Percentiles rank a stretch among this genome's conserved stretches.
phyloP scores from a whole-genome alignment of 2,888 invertebrate genomes.

The Disparrhopalites patrizii region DNA sequence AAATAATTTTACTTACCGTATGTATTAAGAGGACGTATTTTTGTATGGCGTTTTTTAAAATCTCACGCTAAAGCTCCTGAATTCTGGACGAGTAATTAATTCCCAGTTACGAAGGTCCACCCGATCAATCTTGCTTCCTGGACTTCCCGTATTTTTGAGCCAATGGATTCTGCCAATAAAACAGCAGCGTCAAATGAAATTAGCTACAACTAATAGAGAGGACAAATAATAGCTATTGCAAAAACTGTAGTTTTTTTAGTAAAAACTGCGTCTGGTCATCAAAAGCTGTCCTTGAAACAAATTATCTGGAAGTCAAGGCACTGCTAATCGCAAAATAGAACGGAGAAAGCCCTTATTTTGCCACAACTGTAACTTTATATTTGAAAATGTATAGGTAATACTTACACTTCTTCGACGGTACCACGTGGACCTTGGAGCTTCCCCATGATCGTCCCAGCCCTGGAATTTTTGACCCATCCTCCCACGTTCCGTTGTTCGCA shows the following conservation, averaged over 20 bases:
- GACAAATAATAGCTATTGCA: too few species aligned
- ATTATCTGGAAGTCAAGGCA: too few species aligned
- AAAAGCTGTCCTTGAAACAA: too few species aligned
- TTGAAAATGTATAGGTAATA: conserved; percentile 44
- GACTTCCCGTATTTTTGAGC: conserved; percentile 76
- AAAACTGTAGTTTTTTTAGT: too few species aligned
- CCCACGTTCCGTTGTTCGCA: conserved; percentile 68
- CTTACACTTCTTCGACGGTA: conserved; percentile 78
- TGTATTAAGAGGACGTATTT: too few species aligned
- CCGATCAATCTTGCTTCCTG: conserved; percentile 76
- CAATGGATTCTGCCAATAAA: conserved; percentile 67
- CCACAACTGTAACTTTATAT: not conserved
- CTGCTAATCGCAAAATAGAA: too few species aligned
- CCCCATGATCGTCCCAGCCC: conserved; percentile 80
- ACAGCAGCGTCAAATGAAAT: not conserved
- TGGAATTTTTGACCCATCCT: conserved; percentile 91
- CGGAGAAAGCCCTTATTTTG: not conserved
- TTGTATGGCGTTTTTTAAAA: too few species aligned
- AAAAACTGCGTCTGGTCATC: too few species aligned
- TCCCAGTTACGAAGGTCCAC: conserved; percentile 79
- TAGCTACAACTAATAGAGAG: too few species aligned
- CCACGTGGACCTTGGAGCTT: conserved; percentile 79
- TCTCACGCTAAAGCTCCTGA: conserved; percentile 74
- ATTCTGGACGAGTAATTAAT: conserved; percentile 63
- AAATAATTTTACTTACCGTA: too few species aligned